A percentile compares a stretch with the other conserved stretches of the same genome.
Evolutionary conservation across 2,888 invertebrate genomes (phyloP).

Genomic region (Rhagium mordax): DNA sequence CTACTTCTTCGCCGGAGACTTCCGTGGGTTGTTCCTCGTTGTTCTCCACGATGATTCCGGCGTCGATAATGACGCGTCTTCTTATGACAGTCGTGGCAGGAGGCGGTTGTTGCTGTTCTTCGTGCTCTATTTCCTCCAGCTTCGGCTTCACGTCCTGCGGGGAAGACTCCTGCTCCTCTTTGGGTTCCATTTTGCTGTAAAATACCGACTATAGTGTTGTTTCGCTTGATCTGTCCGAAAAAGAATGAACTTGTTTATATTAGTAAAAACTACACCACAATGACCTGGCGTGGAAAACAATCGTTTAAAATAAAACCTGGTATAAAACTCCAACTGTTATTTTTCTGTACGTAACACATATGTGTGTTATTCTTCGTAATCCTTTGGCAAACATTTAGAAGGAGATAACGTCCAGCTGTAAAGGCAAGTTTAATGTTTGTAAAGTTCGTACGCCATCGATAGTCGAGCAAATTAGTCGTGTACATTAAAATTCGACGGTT

Average conservation of each 20-base stretch:
- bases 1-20: slow-evolving; percentile 66
- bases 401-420: slow-evolving; percentile 22
- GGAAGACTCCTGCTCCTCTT: slow-evolving; percentile 46
- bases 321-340: slow-evolving; percentile 7
- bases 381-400: slow-evolving; percentile 15
- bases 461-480: slow-evolving; percentile 34
- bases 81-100: slow-evolving; percentile 55
- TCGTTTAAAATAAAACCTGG: slow-evolving; percentile 28
- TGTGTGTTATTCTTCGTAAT: slow-evolving; percentile 23
- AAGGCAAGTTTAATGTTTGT: slow-evolving; percentile 41
- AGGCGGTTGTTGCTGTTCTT: slow-evolving; percentile 31
- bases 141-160: slow-evolving; percentile 47
- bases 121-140: slow-evolving; percentile 41
- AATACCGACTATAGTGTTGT: background rate
- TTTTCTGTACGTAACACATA: slow-evolving; percentile 22
- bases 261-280: slow-evolving; percentile 25
- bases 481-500: slow-evolving; percentile 11
- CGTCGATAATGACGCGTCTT: slow-evolving; percentile 65
- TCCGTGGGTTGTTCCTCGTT: slow-evolving; percentile 55
- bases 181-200: slow-evolving; percentile 50
- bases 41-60: slow-evolving; percentile 66
- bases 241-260: slow-evolving; percentile 14
- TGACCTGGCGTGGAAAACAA: slow-evolving; percentile 27
- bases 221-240: background rate
- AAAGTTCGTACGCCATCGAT: slow-evolving; percentile 40